Evolutionary conservation across 2,797 vertebrate species (phyloP).

Genomic region (Amniataba percoides): DNA sequence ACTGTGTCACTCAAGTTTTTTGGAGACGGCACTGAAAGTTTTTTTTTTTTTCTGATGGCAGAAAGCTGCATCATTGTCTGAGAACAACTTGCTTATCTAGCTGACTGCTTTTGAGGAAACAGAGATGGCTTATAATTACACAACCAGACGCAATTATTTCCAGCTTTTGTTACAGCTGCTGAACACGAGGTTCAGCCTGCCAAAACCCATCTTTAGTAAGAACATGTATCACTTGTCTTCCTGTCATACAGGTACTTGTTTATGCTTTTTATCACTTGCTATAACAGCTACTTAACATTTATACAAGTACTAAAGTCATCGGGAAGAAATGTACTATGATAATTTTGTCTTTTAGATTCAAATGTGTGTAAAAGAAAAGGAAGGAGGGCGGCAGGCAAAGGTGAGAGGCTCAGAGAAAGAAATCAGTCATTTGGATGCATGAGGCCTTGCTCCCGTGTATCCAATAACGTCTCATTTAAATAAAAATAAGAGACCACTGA

Average conservation of each 20-base stretch:
- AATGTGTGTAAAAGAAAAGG: conserved; percentile 18
- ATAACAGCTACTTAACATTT: conserved; percentile 14
- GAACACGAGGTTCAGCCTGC: conserved; percentile 4
- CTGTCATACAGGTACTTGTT: conserved; percentile 10
- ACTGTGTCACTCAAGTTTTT: conserved; percentile 48
- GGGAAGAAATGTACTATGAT: not conserved
- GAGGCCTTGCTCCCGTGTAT: conserved; percentile 52
- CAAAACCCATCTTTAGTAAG: not conserved
- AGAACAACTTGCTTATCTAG: conserved; percentile 18
- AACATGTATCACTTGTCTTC: not conserved
- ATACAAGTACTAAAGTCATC: not conserved
- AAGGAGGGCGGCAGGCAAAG: conserved; percentile 30
- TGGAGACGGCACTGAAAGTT: conserved; percentile 19
- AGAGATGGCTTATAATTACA: conserved; percentile 22
- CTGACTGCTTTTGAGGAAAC: conserved; percentile 18
- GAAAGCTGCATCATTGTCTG: conserved; percentile 31
- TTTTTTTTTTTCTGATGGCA: conserved; percentile 18
- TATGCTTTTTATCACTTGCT: not conserved
- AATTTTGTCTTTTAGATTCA: conserved; percentile 43
- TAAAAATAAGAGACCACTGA: conserved; percentile 72
- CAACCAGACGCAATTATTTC: conserved; percentile 14
- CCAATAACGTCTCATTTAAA: conserved; percentile 78
- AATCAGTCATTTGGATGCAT: conserved; percentile 67
- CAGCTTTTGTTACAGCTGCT: not conserved
- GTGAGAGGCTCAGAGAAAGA: conserved; percentile 41